Base-by-base conservation (phyloP, 1,140 invertebrate species). In the Bombus waltoni region DNA sequence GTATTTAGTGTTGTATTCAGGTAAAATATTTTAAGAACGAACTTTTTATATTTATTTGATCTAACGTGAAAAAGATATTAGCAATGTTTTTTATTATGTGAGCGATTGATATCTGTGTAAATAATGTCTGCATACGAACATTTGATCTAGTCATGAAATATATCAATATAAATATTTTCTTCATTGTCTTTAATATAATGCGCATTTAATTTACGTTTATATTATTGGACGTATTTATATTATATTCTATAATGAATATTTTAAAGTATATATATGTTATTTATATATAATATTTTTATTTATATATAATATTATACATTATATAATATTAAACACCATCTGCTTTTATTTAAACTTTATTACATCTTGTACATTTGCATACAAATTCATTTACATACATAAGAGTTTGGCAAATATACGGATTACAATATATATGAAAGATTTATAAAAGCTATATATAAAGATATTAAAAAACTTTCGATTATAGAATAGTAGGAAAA, bases 391-490 rank as follows among this genome's bases (percentile, higher is more conserved):
- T 32, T 32, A 1, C 32, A 66, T 86, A 86, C 73, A 79, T 44
- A 86, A 83, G 77, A 72, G 47, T 88, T 82, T 85, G 65, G 73
- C 53, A 89, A 88, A 86, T 82, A 89, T 68, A 82, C 65, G 76
- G 22, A 53, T 65, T 88, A 80, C 68, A 80, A 82, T 83, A 81
- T 25, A 71, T 57, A 79, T n/a, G 65, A 83, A 86, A 72, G 38
- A 53, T 72, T 66, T 62, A 82, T 28, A 85, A 89, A 76, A 79
- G 68, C 35, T 88, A 57, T n/a, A n/a, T n/a, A n/a, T n/a, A n/a
- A n/a, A n/a, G n/a, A n/a, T n/a, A n/a, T 35, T 88, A 85, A 86
- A 89, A 53, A 88, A 86, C 65, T 83, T 77, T 82, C 66, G n/a
- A 88, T 59, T 80, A 86, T 62, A 81, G 25, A 74, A 68, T 86